These are phyloP conservation scores for Drosophila robusta DNA, from an alignment of 2,888 invertebrate genomes.

Conservation along the genomic window DNA sequence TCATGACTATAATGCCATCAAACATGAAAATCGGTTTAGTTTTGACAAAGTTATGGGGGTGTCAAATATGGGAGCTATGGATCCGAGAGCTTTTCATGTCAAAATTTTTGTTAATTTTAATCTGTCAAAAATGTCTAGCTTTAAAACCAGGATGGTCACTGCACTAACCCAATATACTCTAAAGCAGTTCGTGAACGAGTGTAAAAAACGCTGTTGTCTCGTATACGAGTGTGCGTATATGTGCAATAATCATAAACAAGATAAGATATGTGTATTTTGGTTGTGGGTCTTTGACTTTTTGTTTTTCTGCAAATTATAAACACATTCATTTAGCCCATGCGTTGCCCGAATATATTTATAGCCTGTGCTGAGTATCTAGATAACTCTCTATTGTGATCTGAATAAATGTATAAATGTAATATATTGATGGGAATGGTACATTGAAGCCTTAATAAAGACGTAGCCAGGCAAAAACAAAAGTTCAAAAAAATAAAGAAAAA, in stretches of 20 bases:
- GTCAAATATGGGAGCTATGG: too few species aligned
- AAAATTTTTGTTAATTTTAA: too few species aligned
- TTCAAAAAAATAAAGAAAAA: not conserved
- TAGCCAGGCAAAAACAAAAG: not conserved
- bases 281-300: slow-evolving; percentile 60
- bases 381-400: not conserved
- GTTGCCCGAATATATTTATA: not conserved
- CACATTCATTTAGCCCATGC: slow-evolving; percentile 50
- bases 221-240: not conserved
- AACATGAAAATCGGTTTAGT: too few species aligned
- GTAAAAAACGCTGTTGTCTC: not conserved
- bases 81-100: too few species aligned
- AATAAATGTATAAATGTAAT: slow-evolving; percentile 43
- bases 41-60: too few species aligned
- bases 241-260: slow-evolving; percentile 54
- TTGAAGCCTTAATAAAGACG: slow-evolving; percentile 43
- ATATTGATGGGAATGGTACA: slow-evolving; percentile 43
- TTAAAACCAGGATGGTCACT: too few species aligned
- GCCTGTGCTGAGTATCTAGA: not conserved
- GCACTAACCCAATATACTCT: too few species aligned
- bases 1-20: too few species aligned
- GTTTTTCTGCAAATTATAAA: slow-evolving; percentile 47
- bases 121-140: too few species aligned
- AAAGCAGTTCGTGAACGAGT: too few species aligned
- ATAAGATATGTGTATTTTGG: slow-evolving; percentile 53